These are phyloP conservation scores for Ageneiosus marmoratus DNA, from an alignment of 2,113 vertebrate species.

Conservation along the genomic window DNA sequence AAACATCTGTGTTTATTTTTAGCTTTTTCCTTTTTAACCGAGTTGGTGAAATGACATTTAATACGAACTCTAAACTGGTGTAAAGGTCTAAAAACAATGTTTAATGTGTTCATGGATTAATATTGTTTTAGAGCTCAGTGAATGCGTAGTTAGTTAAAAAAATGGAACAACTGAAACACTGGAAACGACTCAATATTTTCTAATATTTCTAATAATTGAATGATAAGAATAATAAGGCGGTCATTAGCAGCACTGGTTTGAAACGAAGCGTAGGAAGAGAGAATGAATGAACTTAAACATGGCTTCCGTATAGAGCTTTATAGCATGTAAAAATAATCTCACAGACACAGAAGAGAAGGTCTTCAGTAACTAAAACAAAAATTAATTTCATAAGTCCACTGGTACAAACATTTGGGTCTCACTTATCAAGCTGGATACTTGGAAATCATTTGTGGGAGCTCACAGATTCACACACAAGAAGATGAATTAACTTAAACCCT, in stretches of 20 bases:
- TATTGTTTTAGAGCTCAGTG: background rate
- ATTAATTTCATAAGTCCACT: background rate
- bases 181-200: background rate
- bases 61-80: background rate
- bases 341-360: background rate
- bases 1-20: background rate
- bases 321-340: background rate
- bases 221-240: no score
- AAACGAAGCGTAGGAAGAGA: background rate
- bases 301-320: no score
- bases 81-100: no score
- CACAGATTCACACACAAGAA: no score
- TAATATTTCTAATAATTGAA: no score
- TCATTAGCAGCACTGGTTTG: background rate
- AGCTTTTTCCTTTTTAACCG: background rate
- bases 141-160: background rate
- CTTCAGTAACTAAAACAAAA: background rate
- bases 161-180: background rate
- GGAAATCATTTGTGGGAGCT: background rate
- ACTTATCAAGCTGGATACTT: background rate
- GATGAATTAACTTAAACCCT: background rate
- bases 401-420: background rate
- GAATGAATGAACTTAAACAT: background rate
- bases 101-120: background rate
- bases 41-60: background rate